These are phyloP conservation scores for Ametastegia equiseti DNA, from an alignment of 2,888 invertebrate species.

Conservation along the genomic window DNA sequence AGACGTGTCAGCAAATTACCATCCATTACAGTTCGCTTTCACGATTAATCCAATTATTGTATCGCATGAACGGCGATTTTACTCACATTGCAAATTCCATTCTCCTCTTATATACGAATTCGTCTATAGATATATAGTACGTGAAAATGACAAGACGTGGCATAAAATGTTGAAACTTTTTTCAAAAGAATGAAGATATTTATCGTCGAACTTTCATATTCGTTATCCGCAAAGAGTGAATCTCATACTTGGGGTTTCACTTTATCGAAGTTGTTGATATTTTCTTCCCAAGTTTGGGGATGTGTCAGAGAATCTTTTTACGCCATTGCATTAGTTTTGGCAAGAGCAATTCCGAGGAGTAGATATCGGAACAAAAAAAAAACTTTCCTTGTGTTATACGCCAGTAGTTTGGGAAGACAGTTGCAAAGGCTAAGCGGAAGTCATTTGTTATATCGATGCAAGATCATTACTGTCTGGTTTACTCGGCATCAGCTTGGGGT, in stretches of 20 bases:
- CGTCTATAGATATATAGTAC: not conserved
- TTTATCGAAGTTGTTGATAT: not conserved
- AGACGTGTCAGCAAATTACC: not conserved
- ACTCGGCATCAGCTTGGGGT: not conserved
- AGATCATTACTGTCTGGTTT: constrained; percentile 26
- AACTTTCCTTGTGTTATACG: not conserved
- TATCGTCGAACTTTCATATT: not conserved
- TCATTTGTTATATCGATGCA: constrained; percentile 37
- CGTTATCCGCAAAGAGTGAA: not conserved
- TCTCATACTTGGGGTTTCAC: not conserved
- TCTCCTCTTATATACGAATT: not conserved
- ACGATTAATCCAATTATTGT: not conserved
- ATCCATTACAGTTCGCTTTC: not conserved
- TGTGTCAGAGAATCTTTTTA: not conserved
- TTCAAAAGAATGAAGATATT: not conserved
- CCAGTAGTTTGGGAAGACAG: constrained; percentile 32
- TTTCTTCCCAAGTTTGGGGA: not conserved
- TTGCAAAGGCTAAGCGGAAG: constrained; percentile 42
- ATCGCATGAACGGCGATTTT: not conserved
- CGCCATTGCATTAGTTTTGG: constrained; percentile 40
- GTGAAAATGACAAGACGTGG: not conserved
- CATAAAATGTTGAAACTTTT: not conserved
- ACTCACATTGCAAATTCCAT: not conserved
- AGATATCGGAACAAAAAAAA: not conserved
- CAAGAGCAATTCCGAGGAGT: not conserved